Conservation (phyloP, 2,888 invertebrate genomes). For the Hirtodrosophila trivittata region DNA sequence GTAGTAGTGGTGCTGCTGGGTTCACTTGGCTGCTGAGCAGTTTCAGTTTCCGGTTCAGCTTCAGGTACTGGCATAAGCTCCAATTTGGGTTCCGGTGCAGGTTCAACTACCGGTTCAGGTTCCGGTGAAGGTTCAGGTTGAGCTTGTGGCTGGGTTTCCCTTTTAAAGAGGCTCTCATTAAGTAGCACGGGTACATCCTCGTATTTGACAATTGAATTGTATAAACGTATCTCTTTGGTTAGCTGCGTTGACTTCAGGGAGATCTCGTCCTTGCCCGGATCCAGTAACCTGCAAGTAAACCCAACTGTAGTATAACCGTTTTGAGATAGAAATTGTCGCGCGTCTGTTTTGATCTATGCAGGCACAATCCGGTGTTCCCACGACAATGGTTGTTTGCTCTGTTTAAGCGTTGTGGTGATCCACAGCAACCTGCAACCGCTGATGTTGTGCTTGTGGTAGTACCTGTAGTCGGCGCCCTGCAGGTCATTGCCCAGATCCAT, state of each 20-base stretch:
- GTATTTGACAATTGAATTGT: slow-evolving; percentile 73
- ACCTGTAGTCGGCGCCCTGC: slow-evolving; percentile 75
- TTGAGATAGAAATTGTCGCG: slow-evolving; percentile 8
- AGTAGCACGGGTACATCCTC: slow-evolving; percentile 49
- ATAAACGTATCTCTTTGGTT: slow-evolving; percentile 79
- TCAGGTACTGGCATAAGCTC: not conserved
- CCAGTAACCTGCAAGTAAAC: slow-evolving; percentile 72
- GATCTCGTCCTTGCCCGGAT: slow-evolving; percentile 75
- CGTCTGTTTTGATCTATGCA: slow-evolving; percentile 15
- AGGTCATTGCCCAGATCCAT: slow-evolving; percentile 73
- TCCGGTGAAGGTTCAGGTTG: not conserved
- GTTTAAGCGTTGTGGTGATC: slow-evolving; percentile 35
- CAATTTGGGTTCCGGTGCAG: not conserved
- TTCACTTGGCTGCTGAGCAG: not conserved
- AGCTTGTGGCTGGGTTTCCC: not conserved
- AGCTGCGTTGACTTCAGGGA: slow-evolving; percentile 72
- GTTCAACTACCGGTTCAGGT: not conserved
- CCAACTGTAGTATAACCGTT: slow-evolving; percentile 27
- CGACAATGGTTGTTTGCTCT: slow-evolving; percentile 41
- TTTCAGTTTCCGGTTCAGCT: not conserved
- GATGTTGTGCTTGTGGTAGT: slow-evolving; percentile 44
- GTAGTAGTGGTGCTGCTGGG: not conserved
- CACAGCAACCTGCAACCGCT: slow-evolving; percentile 15
- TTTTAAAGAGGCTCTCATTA: not conserved
- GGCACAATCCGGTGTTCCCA: slow-evolving; percentile 52